Percentiles rank a stretch among this genome's conserved stretches.
Evolutionary conservation across 2,888 invertebrate genomes (phyloP).

Genomic region (Villa cingulata): DNA sequence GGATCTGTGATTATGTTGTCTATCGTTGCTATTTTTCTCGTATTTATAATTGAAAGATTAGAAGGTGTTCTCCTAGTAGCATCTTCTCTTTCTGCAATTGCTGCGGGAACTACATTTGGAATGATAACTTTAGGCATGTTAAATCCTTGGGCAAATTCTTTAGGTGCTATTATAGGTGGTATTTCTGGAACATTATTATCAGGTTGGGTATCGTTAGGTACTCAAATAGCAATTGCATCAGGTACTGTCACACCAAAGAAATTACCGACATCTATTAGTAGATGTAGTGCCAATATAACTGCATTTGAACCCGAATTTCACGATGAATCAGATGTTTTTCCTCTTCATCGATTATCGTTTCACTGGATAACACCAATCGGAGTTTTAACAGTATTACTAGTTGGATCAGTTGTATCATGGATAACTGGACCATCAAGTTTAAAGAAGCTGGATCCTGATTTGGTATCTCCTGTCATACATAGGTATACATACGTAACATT

Average conservation of each 20-base stretch:
- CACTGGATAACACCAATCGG: conserved; percentile 72
- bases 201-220: conserved; percentile 50
- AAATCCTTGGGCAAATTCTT: conserved; percentile 63
- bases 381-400: conserved; percentile 47
- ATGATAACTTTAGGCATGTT: conserved; percentile 72
- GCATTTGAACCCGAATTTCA: conserved; percentile 15
- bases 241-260: conserved; percentile 45
- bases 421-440: conserved; percentile 41
- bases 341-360: conserved; percentile 63
- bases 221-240: conserved; percentile 48
- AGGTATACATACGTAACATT: conserved; percentile 24
- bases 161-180: conserved; percentile 48
- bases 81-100: conserved; percentile 67
- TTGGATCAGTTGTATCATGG: conserved; percentile 53
- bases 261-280: conserved; percentile 39
- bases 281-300: conserved; percentile 26
- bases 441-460: conserved; percentile 41
- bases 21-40: conserved; percentile 46
- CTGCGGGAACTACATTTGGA: conserved; percentile 70
- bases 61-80: conserved; percentile 66
- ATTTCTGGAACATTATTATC: conserved; percentile 47
- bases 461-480: conserved; percentile 47
- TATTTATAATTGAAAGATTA: conserved; percentile 57
- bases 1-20: conserved; percentile 50
- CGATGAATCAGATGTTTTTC: conserved; percentile 47